phyloP scores from a whole-genome alignment of 2,113 vertebrate genomes.

The Phyllostomus discolor region DNA sequence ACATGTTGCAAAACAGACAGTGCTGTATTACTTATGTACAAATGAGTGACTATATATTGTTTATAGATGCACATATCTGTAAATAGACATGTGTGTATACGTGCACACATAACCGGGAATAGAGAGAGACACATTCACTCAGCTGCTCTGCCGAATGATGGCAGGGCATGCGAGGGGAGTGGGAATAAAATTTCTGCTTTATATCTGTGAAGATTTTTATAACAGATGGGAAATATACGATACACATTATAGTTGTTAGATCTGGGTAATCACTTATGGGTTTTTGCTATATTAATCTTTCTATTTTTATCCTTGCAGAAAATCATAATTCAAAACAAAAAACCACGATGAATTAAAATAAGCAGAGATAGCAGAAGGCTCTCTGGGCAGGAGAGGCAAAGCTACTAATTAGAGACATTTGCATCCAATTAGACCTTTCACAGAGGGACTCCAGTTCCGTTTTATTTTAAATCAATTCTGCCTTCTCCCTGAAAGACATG shows the following conservation, averaged over 20 bases:
- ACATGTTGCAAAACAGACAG: background rate
- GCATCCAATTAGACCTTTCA: background rate
- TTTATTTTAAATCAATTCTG: background rate
- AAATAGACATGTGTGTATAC: background rate
- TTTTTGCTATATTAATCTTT: background rate
- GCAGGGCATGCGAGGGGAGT: background rate
- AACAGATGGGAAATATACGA: background rate
- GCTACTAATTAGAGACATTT: background rate
- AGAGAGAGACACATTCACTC: background rate
- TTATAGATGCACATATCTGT: background rate
- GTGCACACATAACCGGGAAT: background rate
- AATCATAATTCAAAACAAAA: background rate
- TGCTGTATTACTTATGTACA: background rate
- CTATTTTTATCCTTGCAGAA: background rate
- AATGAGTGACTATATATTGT: background rate
- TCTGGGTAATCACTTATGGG: background rate
- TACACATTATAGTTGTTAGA: background rate
- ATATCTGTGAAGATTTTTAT: background rate
- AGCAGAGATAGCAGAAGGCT: background rate
- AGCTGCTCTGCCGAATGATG: background rate
- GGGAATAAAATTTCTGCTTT: background rate
- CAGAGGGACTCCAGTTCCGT: background rate
- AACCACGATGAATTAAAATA: background rate
- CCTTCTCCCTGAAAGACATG: background rate
- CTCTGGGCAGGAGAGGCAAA: background rate